Evolutionary conservation across 1,140 invertebrate genomes (phyloP).

Genomic region (Hyles vespertilio): DNA sequence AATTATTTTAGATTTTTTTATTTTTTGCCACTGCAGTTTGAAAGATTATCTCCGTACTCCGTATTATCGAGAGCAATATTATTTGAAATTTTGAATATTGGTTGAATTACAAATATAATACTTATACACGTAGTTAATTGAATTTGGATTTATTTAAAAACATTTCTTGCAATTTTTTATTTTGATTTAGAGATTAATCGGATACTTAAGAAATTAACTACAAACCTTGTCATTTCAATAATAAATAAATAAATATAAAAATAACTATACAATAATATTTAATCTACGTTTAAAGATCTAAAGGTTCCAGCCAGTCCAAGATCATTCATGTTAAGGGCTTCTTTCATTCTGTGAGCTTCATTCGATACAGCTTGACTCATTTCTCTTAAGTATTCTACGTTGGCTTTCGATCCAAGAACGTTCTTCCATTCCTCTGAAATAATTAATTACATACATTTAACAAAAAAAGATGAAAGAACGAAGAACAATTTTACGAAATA

Average conservation of each 20-base stretch:
- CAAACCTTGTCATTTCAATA: neutral
- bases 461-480: slow-evolving; percentile 1
- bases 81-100: too few species aligned
- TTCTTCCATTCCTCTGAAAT: slow-evolving; percentile 30
- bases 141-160: slow-evolving; percentile 1
- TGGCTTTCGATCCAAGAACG: slow-evolving; percentile 24
- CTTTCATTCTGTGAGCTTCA: slow-evolving; percentile 6
- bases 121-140: slow-evolving; percentile 2
- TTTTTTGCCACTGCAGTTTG: too few species aligned
- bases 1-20: too few species aligned
- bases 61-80: too few species aligned
- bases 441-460: too few species aligned
- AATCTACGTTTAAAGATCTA: slow-evolving; percentile 21
- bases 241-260: neutral
- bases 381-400: slow-evolving; percentile 20
- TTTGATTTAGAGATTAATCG: neutral
- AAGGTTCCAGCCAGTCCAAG: slow-evolving; percentile 22
- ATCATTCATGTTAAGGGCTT: slow-evolving; percentile 17
- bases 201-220: neutral
- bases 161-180: neutral
- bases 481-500: neutral
- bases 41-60: too few species aligned
- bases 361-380: slow-evolving; percentile 13
- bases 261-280: neutral
- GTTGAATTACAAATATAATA: too few species aligned